phyloP scores from a whole-genome alignment of 2,888 invertebrate species.

The Cerceris ruficornis region DNA sequence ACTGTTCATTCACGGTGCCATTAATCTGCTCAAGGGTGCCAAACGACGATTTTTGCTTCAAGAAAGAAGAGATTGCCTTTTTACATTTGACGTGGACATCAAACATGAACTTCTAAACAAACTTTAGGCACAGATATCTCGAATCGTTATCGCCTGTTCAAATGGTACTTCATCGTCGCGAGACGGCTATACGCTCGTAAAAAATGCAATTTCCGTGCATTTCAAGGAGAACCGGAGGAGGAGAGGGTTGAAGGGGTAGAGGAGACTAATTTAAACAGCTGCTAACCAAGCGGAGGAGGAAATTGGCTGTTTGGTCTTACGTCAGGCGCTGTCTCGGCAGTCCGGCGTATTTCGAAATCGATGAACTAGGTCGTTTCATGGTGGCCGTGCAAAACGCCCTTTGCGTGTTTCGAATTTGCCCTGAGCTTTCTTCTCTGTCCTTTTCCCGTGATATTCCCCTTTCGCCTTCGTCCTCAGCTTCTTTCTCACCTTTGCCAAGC shows the following conservation, averaged over 20 bases:
- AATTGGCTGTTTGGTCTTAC: slow-evolving; percentile 6
- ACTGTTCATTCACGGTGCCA: too few species aligned
- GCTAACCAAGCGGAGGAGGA: not conserved
- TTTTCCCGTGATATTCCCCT: too few species aligned
- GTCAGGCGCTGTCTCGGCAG: slow-evolving; percentile 4
- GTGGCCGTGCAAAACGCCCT: slow-evolving; percentile 44
- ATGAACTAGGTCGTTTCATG: slow-evolving; percentile 25
- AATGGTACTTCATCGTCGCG: too few species aligned
- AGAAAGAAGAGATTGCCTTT: too few species aligned
- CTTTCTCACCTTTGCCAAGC: too few species aligned
- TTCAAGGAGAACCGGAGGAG: not conserved
- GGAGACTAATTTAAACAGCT: not conserved
- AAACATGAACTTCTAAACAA: too few species aligned
- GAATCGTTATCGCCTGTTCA: not conserved
- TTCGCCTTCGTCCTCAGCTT: too few species aligned
- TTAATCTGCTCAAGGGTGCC: too few species aligned
- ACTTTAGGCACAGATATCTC: too few species aligned
- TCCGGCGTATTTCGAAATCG: slow-evolving; percentile 41
- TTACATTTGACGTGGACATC: too few species aligned
- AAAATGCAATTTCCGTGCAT: not conserved
- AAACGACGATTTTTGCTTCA: too few species aligned
- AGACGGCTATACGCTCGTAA: not conserved
- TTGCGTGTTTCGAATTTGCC: slow-evolving; percentile 58
- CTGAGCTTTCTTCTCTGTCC: slow-evolving; percentile 4
- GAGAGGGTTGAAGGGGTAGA: not conserved